Evolutionary conservation across 92 coral and sea anemone genomes (phyloP), one percentile per base, ranked within the genome.

Genomic region (Muricea muricata): DNA sequence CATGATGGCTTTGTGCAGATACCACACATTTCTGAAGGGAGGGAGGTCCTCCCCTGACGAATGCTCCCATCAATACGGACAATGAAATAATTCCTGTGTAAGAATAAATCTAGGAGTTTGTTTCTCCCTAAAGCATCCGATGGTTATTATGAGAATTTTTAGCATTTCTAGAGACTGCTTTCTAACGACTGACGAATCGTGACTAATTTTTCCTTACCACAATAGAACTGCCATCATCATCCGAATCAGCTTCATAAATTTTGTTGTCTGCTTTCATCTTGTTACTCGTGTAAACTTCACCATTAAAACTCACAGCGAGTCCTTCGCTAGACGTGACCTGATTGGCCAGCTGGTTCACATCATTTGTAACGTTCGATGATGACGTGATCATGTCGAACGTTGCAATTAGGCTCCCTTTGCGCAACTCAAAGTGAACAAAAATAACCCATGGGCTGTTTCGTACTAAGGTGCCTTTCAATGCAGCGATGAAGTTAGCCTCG

Each of bases 301-400:
- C 80, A 15, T 75, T 75, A 65, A 23, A 52, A 45, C 30, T 47
- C 29, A 75, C 80, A 2, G 37, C 9, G 24, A 75, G 34, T 75
- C 80, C 80, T 0, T 45, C n/a, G 24, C 9, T 10, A 10, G 80
- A 75, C 8, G 65, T 47, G 40, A 75, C 80, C 42, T 75, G 58
- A 58, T 29, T 31, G 41, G 65, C 80, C 65, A 75, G 7, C 33
- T 75, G 14, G 55, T 46, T 34, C 2, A 75, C 63, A 3, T 30
- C 65, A 23, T 14, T 30, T 24, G 80, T 47, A 32, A 47, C 65
- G 15, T 75, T 75, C 65, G 80, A 75, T 26, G 54, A 58, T 31
- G 40, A 46, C 41, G 80, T 75, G 65, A 75, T 75, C 80, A 75
- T 75, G 29, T 75, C 80, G 23, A 75, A 75, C 30, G 61, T 31